Base-by-base conservation (phyloP, 2,113 vertebrate species). In the Zosterops hypoxanthus region DNA sequence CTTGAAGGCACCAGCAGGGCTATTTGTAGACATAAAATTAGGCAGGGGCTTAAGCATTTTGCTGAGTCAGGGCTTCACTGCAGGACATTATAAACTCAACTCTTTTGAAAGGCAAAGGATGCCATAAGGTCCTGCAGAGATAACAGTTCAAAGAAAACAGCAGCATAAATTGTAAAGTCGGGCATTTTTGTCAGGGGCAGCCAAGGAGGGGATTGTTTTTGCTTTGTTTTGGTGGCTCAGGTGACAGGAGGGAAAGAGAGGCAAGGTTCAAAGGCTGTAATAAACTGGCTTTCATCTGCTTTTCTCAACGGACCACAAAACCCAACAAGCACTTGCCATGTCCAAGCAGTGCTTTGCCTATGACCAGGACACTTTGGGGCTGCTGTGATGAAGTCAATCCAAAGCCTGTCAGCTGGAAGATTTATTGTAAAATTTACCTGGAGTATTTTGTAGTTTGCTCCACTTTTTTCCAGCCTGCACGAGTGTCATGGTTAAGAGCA, bases 261-360 rank as follows among this genome's bases (percentile, higher is more conserved):
- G 81, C 80, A 76, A 93, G 92, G 94, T 76, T 88, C 94, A 90
- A 94, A 95, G 86, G 88, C 80, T 73, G 78, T 5, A 72, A 80
- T 92, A 91, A 96, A 94, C 42, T 46, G 36, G 20, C 94, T 96
- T 95, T 94, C 88, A 96, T 94, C 80, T 92, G 80, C 47, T 84
- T 34, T 89, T 89, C 92, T 89, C 88, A 39, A 17, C 1, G 77
- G 92, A 69, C 70, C 92, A 92, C 92, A 82, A 89, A 89, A 82
- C 24, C 70, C 91, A 85, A 63, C 53, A 31, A 65, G 85, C 80
- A 72, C 61, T 25, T 82, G 92, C 82, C 57, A 50, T 5, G 82
- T 65, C 83, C 86, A 75, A 61, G 69, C 69, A 5, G 6, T 14
- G 81, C 81, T 79, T 14, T 82, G 65, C 8, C 88, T 33, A 1